phyloP scores from a whole-genome alignment of 2,797 vertebrate species.

The Smutsia temminckii region DNA sequence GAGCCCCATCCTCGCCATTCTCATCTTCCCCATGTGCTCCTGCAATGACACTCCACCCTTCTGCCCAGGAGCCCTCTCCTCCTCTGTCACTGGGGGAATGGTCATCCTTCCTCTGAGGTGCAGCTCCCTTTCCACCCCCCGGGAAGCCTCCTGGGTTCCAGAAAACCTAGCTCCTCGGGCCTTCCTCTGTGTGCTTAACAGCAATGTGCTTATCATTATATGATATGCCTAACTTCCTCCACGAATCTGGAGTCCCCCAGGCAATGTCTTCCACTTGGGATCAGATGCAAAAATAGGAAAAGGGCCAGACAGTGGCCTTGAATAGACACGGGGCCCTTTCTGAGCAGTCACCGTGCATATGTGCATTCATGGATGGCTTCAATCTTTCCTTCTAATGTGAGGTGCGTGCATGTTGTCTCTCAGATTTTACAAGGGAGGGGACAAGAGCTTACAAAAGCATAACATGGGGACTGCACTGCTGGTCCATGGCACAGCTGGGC shows the following conservation, averaged over 20 bases:
- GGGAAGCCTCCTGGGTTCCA: background rate
- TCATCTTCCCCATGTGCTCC: accelerated
- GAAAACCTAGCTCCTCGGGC: background rate
- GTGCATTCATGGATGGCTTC: background rate
- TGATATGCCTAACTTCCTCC: background rate
- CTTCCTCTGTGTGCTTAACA: background rate
- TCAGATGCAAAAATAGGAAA: background rate
- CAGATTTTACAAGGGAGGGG: background rate
- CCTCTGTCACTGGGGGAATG: background rate
- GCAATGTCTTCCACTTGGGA: background rate
- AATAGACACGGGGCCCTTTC: background rate
- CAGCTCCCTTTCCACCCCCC: background rate
- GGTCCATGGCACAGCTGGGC: background rate
- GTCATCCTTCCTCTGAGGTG: background rate
- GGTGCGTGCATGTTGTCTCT: background rate
- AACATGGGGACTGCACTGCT: accelerated
- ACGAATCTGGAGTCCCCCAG: background rate
- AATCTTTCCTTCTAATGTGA: background rate
- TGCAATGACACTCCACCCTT: background rate
- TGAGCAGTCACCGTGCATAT: background rate
- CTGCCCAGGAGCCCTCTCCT: background rate
- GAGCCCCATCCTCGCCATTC: background rate
- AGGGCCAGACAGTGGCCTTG: background rate
- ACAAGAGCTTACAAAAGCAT: background rate
- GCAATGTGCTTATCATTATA: background rate